Conservation (phyloP, 2,797 vertebrate species). For the Cebuella pygmaea region DNA sequence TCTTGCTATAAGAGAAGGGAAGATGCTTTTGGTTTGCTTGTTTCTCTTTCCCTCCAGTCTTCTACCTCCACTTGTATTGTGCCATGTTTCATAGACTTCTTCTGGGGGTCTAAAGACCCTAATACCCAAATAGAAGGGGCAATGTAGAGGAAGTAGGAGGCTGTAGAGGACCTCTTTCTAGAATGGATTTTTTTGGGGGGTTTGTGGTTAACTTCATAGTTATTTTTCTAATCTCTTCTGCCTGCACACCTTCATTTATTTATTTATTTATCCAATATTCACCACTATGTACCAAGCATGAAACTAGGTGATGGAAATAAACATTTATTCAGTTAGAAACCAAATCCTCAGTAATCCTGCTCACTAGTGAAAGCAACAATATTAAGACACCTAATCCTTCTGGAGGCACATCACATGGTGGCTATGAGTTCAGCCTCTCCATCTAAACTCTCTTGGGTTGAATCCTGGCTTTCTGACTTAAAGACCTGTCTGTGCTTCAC, state of each 20-base stretch:
- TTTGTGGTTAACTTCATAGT: not conserved
- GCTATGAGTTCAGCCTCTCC: not conserved
- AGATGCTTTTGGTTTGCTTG: not conserved
- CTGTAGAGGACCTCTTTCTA: not conserved
- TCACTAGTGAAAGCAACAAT: not conserved
- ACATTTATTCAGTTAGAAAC: not conserved
- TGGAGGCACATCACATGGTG: not conserved
- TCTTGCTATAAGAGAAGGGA: not conserved
- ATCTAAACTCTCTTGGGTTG: not conserved
- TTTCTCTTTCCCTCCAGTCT: not conserved
- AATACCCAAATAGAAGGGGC: not conserved
- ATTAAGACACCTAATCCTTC: not conserved
- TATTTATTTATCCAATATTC: not conserved
- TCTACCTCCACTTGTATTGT: accelerated
- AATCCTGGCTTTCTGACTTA: not conserved
- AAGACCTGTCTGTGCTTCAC: not conserved
- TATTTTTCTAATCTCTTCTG: not conserved
- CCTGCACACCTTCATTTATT: not conserved
- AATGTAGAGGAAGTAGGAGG: too few relatives aligned
- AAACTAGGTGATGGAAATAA: not conserved
- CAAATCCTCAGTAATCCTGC: not conserved
- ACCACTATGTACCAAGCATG: not conserved
- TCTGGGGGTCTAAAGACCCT: not conserved
- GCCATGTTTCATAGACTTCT: not conserved
- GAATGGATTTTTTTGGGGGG: not conserved